These are phyloP conservation scores for Terebella lapidaria DNA, from an alignment of 2,888 invertebrate genomes.

Conservation along the genomic window DNA sequence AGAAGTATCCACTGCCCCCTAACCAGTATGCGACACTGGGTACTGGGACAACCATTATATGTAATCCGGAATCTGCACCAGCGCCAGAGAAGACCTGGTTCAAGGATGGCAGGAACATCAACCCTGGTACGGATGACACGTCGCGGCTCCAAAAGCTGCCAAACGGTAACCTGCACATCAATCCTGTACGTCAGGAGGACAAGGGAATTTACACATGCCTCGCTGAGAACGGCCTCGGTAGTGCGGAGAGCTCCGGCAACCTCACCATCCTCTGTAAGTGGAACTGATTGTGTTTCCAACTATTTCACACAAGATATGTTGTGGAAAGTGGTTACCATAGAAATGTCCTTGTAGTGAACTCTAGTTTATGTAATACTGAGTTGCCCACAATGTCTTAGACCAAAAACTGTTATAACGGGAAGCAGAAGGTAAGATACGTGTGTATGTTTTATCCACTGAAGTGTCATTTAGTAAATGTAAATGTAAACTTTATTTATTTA, in stretches of 20 bases:
- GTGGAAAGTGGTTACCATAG: too few species aligned
- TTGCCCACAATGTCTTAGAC: too few species aligned
- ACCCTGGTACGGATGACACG: conserved; percentile 8
- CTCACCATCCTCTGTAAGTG: conserved; percentile 33
- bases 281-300: too few species aligned
- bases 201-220: conserved; percentile 79
- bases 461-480: too few species aligned
- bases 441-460: too few species aligned
- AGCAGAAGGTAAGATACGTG: too few species aligned
- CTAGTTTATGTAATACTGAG: too few species aligned
- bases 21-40: conserved; percentile 88
- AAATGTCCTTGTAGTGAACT: too few species aligned
- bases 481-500: too few species aligned
- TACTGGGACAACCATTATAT: conserved; percentile 83
- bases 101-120: conserved; percentile 25
- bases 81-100: conserved; percentile 34
- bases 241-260: conserved; percentile 29
- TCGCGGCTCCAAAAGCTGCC: conserved; percentile 22
- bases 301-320: too few species aligned
- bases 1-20: conserved; percentile 79
- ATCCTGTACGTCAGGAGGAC: conserved; percentile 68
- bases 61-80: conserved; percentile 92
- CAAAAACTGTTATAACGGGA: too few species aligned
- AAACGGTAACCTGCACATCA: conserved; percentile 64
- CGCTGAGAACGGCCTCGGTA: conserved; percentile 57